Base-by-base conservation (phyloP, 2,888 invertebrate species). In the Harpagoxenus sublaevis region DNA sequence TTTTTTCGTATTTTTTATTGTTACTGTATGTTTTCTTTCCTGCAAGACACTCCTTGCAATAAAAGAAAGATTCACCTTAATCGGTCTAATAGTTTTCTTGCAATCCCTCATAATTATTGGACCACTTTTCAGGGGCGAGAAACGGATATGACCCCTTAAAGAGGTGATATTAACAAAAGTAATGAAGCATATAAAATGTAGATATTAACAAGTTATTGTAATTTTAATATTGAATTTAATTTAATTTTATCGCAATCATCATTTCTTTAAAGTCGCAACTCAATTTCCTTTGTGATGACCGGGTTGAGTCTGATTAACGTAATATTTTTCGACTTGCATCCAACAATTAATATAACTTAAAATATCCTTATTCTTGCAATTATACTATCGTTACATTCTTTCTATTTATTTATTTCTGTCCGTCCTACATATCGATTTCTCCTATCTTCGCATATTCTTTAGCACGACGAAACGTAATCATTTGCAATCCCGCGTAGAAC, bases 401-500 rank as follows among this genome's bases (percentile, higher is more conserved):
- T 48, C 45, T 15, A 63, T 83, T 75, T 75, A 63, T 55, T 75
- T 63, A 15, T 39, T 45, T 60, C 18, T 42, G 35, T 70, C 53
- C 39, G 68, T n/a, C 51, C 70, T 78, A 60, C 51, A 68, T 68
- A 78, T 45, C 23, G 51, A 51, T 81, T 66, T 70, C 68, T 73
- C 55, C 70, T 51, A 57, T 74, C 60, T 84, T 63, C 84, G 75
- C 39, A 78, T 86, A 74, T 82, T 82, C 75, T 84, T 70, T n/a
- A 35, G 83, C 73, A 89, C 89, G 89, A 86, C 84, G 91, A 92
- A 92, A 92, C 92, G 92, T 91, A 93, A 92, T 93, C 92, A 92
- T 93, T 93, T 92, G 93, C 93, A 92, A 93, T 93, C 91, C 92
- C 92, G 92, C 92, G 90, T 92, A 90, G 92, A 92, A 93, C 93